Evolutionary conservation across 2,888 invertebrate species (phyloP).

Genomic region (Oligia latruncula): DNA sequence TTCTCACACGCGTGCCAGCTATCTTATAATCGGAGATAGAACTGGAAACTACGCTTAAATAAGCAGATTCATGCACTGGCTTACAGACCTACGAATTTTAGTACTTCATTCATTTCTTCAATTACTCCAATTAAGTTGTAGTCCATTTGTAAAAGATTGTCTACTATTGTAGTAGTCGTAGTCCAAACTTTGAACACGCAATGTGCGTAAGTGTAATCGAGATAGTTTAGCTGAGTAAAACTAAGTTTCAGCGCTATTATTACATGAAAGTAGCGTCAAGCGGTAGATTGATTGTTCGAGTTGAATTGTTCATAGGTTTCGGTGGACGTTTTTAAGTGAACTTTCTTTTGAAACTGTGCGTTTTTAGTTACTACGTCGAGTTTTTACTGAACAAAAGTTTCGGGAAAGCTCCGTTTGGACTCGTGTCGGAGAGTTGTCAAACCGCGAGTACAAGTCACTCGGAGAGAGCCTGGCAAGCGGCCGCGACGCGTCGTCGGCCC

Average conservation of each 20-base stretch:
- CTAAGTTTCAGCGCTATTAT: neutral
- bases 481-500: neutral
- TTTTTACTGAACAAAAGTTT: conserved; percentile 15
- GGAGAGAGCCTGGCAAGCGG: neutral
- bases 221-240: conserved; percentile 6
- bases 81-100: neutral
- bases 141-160: neutral
- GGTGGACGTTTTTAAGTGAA: conserved; percentile 25
- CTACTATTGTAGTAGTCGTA: neutral
- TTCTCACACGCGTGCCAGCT: neutral
- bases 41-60: neutral
- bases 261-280: conserved; percentile 5
- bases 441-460: neutral
- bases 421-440: neutral
- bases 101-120: neutral
- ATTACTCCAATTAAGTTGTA: neutral
- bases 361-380: conserved; percentile 19
- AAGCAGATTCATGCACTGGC: neutral
- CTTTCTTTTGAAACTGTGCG: conserved; percentile 16
- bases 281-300: conserved; percentile 3
- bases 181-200: neutral
- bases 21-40: neutral
- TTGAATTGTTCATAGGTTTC: conserved; percentile 14
- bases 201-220: conserved; percentile 4
- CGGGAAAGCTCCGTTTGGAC: conserved; percentile 2